These are phyloP conservation scores for Hippocampus barbouri DNA, from an alignment of 2,113 vertebrate species.

Conservation along the genomic window DNA sequence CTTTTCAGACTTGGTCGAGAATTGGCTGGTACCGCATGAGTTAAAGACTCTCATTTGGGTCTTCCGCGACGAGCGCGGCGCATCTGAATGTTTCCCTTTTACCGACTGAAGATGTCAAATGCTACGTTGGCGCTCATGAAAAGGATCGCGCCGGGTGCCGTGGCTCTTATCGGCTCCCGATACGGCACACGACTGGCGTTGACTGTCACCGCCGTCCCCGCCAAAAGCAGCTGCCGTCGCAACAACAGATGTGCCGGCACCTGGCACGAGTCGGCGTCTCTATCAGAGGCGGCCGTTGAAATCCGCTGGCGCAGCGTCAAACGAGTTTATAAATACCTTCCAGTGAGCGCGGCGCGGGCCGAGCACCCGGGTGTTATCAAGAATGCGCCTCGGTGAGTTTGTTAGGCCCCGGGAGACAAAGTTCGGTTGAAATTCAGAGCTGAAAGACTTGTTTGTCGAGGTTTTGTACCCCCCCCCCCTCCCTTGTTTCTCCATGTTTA, in stretches of 20 bases:
- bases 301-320: constrained; percentile 15
- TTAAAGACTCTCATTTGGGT: neutral
- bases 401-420: constrained; percentile 2
- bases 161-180: neutral
- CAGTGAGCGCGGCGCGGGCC: too few species aligned
- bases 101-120: too few species aligned
- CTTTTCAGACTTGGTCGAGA: too few species aligned
- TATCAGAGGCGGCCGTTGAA: constrained; percentile 20
- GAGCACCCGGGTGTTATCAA: constrained; percentile 1
- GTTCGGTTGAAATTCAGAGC: constrained; percentile 3
- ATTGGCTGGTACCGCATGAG: too few species aligned
- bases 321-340: constrained; percentile 6
- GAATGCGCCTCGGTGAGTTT: neutral
- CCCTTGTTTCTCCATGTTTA: constrained; percentile 1
- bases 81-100: too few species aligned
- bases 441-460: constrained; percentile 11
- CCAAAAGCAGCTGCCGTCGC: constrained; percentile 34
- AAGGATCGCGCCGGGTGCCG: neutral
- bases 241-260: constrained; percentile 45
- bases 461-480: constrained; percentile 1
- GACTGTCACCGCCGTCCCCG: constrained; percentile 28
- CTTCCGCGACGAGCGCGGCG: neutral
- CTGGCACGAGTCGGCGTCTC: constrained; percentile 21
- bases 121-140: too few species aligned
- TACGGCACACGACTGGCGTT: constrained; percentile 22